Base-by-base conservation (phyloP, 2,113 vertebrate species). In the Scomber japonicus region DNA sequence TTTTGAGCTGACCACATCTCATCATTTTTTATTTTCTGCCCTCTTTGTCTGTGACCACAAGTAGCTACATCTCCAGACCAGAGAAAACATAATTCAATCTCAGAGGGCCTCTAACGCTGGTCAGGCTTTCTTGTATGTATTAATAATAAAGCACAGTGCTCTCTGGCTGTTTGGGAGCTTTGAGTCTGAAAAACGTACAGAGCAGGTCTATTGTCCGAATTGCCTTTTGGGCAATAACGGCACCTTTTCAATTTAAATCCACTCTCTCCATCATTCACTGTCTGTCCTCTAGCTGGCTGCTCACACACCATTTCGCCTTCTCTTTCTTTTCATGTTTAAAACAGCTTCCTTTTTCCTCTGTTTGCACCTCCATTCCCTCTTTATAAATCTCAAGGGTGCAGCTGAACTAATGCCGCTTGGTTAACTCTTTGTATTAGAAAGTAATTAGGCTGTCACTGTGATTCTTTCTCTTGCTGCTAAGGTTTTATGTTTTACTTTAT, bases 361-460 rank as follows among this genome's bases (percentile, higher is more conserved):
- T 61, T 27, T 77, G n/a, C 50, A 30, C 71, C 59, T 63, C 27
- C 1, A 40, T 83, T 78, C 66, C 12, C 56, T 77, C 69, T 80
- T 85, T 76, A 78, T 73, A 78, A 89, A 82, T 82, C 83, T 82
- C 83, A 71, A 84, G 85, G 81, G 77, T 77, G 75, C 83, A 81
- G 76, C 67, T 63, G 68, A 91, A 86, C 63, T 72, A 78, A 86
- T 51, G 27, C 66, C 12, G 70, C 88, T 85, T 87, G 83, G 82
- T 89, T 90, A 84, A 70, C 59, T 84, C 85, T 81, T 82, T 63
- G 78, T 80, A 75, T 89, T 85, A 84, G 81, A 82, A 82, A 75
- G 73, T 85, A 87, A 91, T 89, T 88, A 81, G 84, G 54, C 78
- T 63, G 66, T 87, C 79, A 62, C 71, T 21, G 44, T 77, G 78